Evolutionary conservation across 2,888 invertebrate species (phyloP).

Genomic region (Barypeithes pellucidus): DNA sequence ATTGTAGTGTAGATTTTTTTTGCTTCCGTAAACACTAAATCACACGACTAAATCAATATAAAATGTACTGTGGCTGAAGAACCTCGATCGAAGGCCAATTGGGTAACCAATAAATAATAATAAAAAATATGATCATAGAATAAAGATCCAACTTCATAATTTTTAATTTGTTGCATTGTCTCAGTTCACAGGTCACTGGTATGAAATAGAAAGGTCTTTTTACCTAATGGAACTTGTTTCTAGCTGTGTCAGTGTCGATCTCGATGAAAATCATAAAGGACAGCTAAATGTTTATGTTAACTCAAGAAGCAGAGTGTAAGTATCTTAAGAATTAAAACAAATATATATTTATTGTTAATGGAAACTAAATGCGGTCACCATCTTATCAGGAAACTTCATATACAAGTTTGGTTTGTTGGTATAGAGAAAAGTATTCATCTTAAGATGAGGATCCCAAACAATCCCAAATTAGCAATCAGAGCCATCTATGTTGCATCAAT

Average conservation of each 20-base stretch:
- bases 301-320: constrained; percentile 79
- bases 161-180: background rate
- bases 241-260: constrained; percentile 79
- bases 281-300: constrained; percentile 77
- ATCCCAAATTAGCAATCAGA: no score
- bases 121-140: no score
- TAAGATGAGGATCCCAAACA: no score
- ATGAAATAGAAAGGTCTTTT: constrained; percentile 84
- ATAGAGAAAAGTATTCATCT: no score
- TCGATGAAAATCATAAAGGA: constrained; percentile 73
- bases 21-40: no score
- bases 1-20: no score
- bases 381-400: background rate
- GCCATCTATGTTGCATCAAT: no score
- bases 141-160: no score
- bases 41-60: no score
- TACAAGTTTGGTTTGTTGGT: background rate
- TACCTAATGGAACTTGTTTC: constrained; percentile 82
- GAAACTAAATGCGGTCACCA: background rate
- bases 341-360: background rate
- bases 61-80: no score
- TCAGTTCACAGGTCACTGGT: constrained; percentile 82
- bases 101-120: no score
- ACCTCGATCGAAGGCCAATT: no score
- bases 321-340: constrained; percentile 3